Evolutionary conservation across 2,888 invertebrate genomes (phyloP), one percentile per base, ranked within the genome.

Genomic region (Hypselothyrea guttata): DNA sequence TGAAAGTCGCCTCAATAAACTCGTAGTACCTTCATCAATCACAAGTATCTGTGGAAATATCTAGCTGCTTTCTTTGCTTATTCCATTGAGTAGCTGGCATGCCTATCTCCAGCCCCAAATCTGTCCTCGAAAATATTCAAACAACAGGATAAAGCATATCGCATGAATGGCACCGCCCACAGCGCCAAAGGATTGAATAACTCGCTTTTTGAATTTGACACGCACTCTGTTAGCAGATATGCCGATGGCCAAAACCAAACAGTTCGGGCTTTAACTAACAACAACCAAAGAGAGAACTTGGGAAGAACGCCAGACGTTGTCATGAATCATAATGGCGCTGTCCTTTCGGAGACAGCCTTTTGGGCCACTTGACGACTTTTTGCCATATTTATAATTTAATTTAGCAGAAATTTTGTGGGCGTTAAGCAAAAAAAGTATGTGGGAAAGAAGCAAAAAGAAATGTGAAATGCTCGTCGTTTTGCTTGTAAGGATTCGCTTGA

Each of bases 391-490:
- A 83, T 81, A 81, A 81, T 83, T 84, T 83, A 81, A 81, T 81
- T 81, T 79, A 81, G 83, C 83, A 78, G 79, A 83, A 81, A 81
- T 78, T 78, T 81, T 83, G 82, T 71, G 85, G 83, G 85, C 76
- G 81, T 78, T 76, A 48, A 60, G 67, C 71, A 51, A 30, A 41
- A 76, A 67, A n/a, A n/a, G n/a, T n/a, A n/a, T n/a, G n/a, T n/a
- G n/a, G 59, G 58, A 67, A 77, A 74, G 37, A 34, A 46, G 47
- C 31, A 53, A 42, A 31, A 11, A 28, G 52, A 71, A 61, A 61
- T 62, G 64, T 63, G 59, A 61, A 60, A 49, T 49, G 41, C 41
- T 41, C 28, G 38, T 57, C 46, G 53, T 40, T 22, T 54, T 49
- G 56, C 55, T 68, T 65, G 61, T 84, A 84, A 76, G 81, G 85